These are phyloP conservation scores for Drosophila asahinai DNA, from an alignment of 1,140 invertebrate genomes.

Conservation along the genomic window DNA sequence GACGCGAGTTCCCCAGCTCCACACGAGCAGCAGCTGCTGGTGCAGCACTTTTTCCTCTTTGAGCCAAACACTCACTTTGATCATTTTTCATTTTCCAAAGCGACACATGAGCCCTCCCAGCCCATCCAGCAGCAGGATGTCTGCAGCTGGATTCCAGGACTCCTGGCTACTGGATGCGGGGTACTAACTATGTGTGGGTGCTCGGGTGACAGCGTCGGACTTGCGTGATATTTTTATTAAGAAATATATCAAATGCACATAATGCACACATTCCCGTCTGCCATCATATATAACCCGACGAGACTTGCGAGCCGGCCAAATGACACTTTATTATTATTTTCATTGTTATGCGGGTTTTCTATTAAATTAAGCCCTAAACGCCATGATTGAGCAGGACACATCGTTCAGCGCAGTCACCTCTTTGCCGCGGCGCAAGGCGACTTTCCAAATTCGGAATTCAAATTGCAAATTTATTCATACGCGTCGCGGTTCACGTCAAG, in stretches of 20 bases:
- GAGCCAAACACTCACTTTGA: conserved; percentile 79
- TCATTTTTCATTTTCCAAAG: conserved; percentile 76
- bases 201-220: conserved; percentile 58
- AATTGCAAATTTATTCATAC: conserved; percentile 77
- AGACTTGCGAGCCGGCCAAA: conserved; percentile 48
- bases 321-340: conserved; percentile 64
- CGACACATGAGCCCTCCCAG: conserved; percentile 69
- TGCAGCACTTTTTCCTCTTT: conserved; percentile 59
- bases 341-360: conserved; percentile 52
- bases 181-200: conserved; percentile 19
- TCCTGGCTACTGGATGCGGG: conserved; percentile 16
- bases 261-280: conserved; percentile 48
- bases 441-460: conserved; percentile 17
- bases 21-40: conserved; percentile 60
- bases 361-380: conserved; percentile 49
- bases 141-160: conserved; percentile 34
- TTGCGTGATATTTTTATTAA: conserved; percentile 78
- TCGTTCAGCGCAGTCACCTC: conserved; percentile 20
- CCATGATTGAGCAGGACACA: conserved; percentile 31
- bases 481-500: conserved; percentile 52
- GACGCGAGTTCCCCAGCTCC: conserved; percentile 28
- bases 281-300: conserved; percentile 48
- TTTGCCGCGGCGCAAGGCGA: conserved; percentile 3
- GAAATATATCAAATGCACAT: conserved; percentile 79
- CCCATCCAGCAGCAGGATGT: conserved; percentile 18